Percentiles rank a stretch among this genome's conserved stretches.
These are phyloP conservation scores for Ruditapes philippinarum DNA, from an alignment of 1,140 invertebrate species.

Conservation along the genomic window DNA sequence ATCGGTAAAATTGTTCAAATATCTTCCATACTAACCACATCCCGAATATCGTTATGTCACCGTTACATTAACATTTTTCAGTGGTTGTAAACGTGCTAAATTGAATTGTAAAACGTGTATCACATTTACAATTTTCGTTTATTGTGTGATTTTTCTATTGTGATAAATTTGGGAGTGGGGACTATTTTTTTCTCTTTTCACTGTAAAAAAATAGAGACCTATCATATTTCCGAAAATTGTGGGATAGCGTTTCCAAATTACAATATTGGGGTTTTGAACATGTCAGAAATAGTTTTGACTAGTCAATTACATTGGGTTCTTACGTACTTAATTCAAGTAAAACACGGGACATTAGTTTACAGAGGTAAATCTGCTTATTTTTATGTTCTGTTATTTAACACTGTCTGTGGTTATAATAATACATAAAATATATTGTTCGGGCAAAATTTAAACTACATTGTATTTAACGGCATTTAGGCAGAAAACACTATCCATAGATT, in stretches of 20 bases:
- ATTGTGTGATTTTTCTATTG: slow-evolving; percentile 22
- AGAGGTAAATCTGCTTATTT: too few relatives aligned
- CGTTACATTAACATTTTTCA: neutral
- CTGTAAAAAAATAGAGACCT: neutral
- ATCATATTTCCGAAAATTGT: neutral
- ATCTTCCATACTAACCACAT: too few relatives aligned
- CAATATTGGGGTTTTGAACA: neutral
- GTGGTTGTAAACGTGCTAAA: neutral
- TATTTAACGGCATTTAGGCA: too few relatives aligned
- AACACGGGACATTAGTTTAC: neutral
- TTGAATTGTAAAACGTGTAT: neutral
- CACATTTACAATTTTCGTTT: neutral
- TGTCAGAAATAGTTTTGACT: neutral
- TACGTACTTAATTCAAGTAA: neutral
- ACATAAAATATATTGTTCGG: too few relatives aligned
- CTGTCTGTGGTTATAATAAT: too few relatives aligned
- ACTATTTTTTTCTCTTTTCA: neutral
- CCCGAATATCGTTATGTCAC: neutral
- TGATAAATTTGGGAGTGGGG: slow-evolving; percentile 4
- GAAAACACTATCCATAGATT: too few relatives aligned
- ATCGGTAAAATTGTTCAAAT: too few relatives aligned
- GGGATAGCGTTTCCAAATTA: neutral
- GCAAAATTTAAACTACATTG: too few relatives aligned
- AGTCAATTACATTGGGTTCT: neutral
- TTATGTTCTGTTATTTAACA: too few relatives aligned